phyloP scores from a whole-genome alignment of 2,113 vertebrate genomes.

The Riparia riparia region DNA sequence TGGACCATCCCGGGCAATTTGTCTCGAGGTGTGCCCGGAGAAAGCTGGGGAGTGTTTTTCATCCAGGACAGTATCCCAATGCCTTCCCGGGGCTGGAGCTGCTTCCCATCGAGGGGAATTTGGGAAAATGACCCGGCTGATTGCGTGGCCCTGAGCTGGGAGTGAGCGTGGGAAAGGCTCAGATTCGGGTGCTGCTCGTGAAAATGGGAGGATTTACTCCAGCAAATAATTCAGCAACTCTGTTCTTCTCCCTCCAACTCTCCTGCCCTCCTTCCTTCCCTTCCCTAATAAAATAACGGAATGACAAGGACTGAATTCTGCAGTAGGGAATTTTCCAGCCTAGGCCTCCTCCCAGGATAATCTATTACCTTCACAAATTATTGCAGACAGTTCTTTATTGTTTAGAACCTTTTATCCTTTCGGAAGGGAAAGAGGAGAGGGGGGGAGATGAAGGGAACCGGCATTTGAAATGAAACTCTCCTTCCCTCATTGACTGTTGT shows the following conservation, averaged over 20 bases:
- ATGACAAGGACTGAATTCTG: slow-evolving; percentile 30
- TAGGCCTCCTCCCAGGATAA: slow-evolving; percentile 48
- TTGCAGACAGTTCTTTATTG: slow-evolving; percentile 55
- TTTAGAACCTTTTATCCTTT: slow-evolving; percentile 66
- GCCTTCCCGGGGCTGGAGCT: background rate
- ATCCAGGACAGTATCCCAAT: background rate
- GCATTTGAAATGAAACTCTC: slow-evolving; percentile 31
- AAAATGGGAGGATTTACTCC: background rate
- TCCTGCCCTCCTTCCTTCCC: background rate
- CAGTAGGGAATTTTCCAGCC: slow-evolving; percentile 2
- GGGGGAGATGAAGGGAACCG: background rate
- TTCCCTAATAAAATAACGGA: slow-evolving; percentile 24
- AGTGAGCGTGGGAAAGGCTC: background rate
- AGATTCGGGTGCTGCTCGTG: background rate
- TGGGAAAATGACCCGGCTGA: background rate
- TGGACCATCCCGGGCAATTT: background rate
- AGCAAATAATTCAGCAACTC: background rate
- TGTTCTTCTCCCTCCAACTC: background rate
- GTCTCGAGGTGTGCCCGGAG: background rate
- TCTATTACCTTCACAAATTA: slow-evolving; percentile 58
- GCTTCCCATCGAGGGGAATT: background rate
- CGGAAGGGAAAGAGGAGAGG: background rate
- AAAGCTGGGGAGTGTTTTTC: background rate
- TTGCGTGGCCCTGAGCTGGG: background rate
- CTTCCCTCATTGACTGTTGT: slow-evolving; percentile 9